Evolutionary conservation across 1,140 invertebrate genomes (phyloP), one percentile per base, ranked within the genome.

Genomic region (Cataglyphis hispanica): DNA sequence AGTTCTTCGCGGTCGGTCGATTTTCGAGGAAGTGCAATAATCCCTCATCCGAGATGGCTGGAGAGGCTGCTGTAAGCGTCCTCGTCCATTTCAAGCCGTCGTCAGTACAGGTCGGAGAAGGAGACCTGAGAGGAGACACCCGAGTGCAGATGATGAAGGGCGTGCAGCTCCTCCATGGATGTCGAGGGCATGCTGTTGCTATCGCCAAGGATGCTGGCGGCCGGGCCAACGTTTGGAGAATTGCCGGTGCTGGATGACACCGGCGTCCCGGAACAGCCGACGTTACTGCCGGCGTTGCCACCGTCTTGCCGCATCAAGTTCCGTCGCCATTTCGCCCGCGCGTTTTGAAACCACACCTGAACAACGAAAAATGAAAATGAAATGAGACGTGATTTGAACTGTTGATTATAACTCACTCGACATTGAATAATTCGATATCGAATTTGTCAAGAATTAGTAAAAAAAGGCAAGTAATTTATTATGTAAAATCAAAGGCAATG

Each of bases 271-370:
- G 95, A 92, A 91, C 94, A 94, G 66, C 94, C 91, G 69, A 93
- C 90, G 92, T 94, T 91, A 85, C 91, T 90, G 86, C 91, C 85
- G 46, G 86, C 87, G 61, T 88, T 91, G 76, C 92, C 88, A 19
- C 94, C 95, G 92, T 98, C 97, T 92, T 97, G 97, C 27, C 97
- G 93, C 96, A 98, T 97, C 90, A 98, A 96, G 91, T 98, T 98
- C 37, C 98, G 96, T 91, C 99, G 96, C 97, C 98, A 99, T 96
- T 99, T 99, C 34, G 99, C 99, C 85, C 99, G 95, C 0, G 98
- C 98, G 94, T 99, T 99, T 97, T 99, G 99, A 94, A 99, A 99
- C 99, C 98, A 99, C 1, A 99, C 98, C 98, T 99, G 93, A 16
- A 61, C 22, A 56, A 25, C 37, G 50, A 27, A 69, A 74, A 61